These are phyloP conservation scores for Parapsyche elsis DNA, from an alignment of 1,140 invertebrate genomes.

Conservation along the genomic window DNA sequence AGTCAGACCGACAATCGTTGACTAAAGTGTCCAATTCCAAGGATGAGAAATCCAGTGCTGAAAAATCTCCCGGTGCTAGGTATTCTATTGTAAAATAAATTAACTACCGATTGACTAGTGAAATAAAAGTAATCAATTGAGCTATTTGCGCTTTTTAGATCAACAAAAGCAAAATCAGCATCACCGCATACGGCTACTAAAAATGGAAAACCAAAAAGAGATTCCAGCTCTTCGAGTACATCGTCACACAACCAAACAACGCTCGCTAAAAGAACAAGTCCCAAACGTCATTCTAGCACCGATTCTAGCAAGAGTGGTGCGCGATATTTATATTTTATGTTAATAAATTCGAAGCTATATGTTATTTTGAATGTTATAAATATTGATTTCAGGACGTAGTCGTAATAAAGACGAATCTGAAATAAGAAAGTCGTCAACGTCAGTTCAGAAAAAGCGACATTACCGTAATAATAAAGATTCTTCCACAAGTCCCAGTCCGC, in stretches of 20 bases:
- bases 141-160: slow-evolving; percentile 33
- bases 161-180: slow-evolving; percentile 48
- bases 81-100: background rate
- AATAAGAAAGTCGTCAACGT: slow-evolving; percentile 53
- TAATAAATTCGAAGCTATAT: background rate
- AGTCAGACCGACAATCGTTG: background rate
- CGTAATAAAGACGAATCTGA: slow-evolving; percentile 49
- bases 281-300: slow-evolving; percentile 49
- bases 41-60: slow-evolving; percentile 26
- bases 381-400: slow-evolving; percentile 42
- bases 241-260: slow-evolving; percentile 37
- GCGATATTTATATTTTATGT: background rate
- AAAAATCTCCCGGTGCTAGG: slow-evolving; percentile 43
- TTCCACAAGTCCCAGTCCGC: slow-evolving; percentile 72
- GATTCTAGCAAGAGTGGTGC: slow-evolving; percentile 53
- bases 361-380: no score
- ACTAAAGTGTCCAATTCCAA: slow-evolving; percentile 27
- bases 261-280: slow-evolving; percentile 37
- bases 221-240: slow-evolving; percentile 45
- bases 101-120: background rate
- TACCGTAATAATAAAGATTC: slow-evolving; percentile 88
- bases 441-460: slow-evolving; percentile 71
- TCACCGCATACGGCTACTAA: slow-evolving; percentile 47
- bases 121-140: slow-evolving; percentile 27
- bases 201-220: slow-evolving; percentile 52